A percentile compares a stretch with the other conserved stretches of the same genome.
These are phyloP conservation scores for Neocrepidodera transversa DNA, from an alignment of 2,888 invertebrate genomes.

Conservation along the genomic window DNA sequence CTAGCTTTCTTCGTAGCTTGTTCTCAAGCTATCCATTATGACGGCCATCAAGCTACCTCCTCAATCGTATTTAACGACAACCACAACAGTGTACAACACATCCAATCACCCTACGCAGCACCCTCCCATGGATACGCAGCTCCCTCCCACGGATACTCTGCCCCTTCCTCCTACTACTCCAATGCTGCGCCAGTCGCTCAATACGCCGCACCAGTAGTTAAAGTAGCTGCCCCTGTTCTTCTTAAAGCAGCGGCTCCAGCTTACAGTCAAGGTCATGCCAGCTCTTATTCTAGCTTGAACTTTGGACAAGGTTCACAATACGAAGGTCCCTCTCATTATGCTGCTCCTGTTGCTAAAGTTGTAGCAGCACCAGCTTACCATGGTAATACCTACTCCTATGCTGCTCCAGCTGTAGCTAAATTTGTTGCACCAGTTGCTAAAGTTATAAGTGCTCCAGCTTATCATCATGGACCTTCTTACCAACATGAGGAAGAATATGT, in stretches of 20 bases:
- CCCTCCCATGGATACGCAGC: slow-evolving; percentile 28
- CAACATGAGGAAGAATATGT: slow-evolving; percentile 41
- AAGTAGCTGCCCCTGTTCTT: background rate
- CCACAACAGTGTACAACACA: slow-evolving; percentile 42
- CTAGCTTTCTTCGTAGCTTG: slow-evolving; percentile 56
- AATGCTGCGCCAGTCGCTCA: slow-evolving; percentile 28
- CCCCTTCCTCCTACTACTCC: slow-evolving; percentile 30
- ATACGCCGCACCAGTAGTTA: slow-evolving; percentile 35
- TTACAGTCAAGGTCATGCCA: slow-evolving; percentile 21
- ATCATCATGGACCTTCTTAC: slow-evolving; percentile 39
- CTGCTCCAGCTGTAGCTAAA: slow-evolving; percentile 28
- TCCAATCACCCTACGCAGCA: slow-evolving; percentile 33
- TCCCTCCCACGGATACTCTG: slow-evolving; percentile 22
- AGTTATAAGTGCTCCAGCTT: slow-evolving; percentile 22
- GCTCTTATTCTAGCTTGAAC: slow-evolving; percentile 27
- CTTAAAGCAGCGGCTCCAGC: slow-evolving; percentile 9
- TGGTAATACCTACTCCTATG: slow-evolving; percentile 13
- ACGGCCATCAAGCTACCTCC: slow-evolving; percentile 41
- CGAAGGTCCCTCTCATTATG: background rate
- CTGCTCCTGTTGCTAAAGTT: slow-evolving; percentile 18
- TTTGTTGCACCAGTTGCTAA: slow-evolving; percentile 34
- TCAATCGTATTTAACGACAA: slow-evolving; percentile 44
- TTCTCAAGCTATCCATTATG: slow-evolving; percentile 54
- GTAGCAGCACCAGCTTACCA: slow-evolving; percentile 31
- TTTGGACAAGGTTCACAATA: slow-evolving; percentile 18